These are phyloP conservation scores for Bufo bufo DNA, from an alignment of 2,113 vertebrate species.

Conservation along the genomic window DNA sequence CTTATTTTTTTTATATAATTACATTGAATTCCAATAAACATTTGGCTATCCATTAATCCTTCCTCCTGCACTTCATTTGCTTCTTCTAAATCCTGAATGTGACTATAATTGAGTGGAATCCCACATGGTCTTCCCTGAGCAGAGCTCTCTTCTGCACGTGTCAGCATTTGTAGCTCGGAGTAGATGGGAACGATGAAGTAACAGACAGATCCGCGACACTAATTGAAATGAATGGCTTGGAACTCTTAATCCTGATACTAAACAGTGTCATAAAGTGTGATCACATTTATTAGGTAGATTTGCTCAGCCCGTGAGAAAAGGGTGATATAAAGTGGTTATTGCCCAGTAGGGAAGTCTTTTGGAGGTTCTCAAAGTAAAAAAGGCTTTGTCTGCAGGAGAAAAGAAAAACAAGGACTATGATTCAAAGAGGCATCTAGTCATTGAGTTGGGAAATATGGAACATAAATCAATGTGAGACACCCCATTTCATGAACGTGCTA, in stretches of 20 bases:
- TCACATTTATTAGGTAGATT: conserved; percentile 9
- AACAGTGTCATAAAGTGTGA: conserved; percentile 19
- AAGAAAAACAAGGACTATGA: neutral
- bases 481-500: neutral
- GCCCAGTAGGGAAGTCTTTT: conserved; percentile 5
- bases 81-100: neutral
- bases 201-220: conserved; percentile 1
- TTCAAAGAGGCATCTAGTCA: neutral
- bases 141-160: neutral
- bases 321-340: neutral
- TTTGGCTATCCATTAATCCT: conserved; percentile 32
- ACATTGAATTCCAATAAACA: conserved; percentile 28
- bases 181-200: neutral
- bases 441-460: neutral
- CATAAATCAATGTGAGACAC: conserved; percentile 11
- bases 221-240: conserved; percentile 22
- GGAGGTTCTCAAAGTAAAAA: neutral
- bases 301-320: conserved; percentile 4
- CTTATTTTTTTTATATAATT: conserved; percentile 28
- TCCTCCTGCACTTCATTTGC: conserved; percentile 26
- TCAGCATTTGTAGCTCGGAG: conserved; percentile 5
- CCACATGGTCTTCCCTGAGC: neutral
- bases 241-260: conserved; percentile 25
- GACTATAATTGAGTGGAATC: conserved; percentile 12
- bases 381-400: neutral